phyloP scores from a whole-genome alignment of 2,113 vertebrate species.

The Podarcis muralis region DNA sequence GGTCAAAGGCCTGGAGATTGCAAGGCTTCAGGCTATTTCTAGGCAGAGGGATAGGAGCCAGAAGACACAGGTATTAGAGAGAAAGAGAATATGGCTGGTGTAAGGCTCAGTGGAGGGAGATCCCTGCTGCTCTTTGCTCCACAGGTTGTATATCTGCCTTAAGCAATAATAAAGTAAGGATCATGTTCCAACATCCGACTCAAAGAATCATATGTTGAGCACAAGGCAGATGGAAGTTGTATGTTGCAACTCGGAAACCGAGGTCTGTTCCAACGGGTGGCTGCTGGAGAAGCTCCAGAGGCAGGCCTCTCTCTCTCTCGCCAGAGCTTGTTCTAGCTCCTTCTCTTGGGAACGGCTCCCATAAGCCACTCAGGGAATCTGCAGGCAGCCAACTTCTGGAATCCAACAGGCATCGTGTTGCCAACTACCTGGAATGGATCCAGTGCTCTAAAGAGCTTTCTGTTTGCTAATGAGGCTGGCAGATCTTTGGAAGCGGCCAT shows the following conservation, averaged over 20 bases:
- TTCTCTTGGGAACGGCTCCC: background rate
- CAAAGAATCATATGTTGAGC: background rate
- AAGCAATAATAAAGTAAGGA: background rate
- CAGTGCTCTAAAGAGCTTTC: background rate
- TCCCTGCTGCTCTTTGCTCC: background rate
- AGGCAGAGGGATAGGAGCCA: background rate
- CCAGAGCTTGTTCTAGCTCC: background rate
- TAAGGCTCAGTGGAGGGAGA: background rate
- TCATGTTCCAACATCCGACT: background rate
- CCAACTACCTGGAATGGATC: background rate
- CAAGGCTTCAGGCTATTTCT: background rate
- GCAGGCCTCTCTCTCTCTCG: background rate
- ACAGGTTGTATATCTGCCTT: background rate
- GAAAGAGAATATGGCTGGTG: background rate
- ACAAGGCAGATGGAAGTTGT: no score
- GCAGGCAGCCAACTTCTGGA: background rate
- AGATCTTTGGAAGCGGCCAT: background rate
- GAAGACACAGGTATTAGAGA: background rate
- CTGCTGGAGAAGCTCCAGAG: background rate
- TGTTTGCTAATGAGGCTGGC: constrained; percentile 9
- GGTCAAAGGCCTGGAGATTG: background rate
- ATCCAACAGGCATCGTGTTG: background rate
- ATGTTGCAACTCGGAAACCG: background rate
- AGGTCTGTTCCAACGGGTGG: background rate
- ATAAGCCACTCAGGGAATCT: background rate